Evolutionary conservation across 2,888 invertebrate species (phyloP).

Genomic region (Apamea crenata): DNA sequence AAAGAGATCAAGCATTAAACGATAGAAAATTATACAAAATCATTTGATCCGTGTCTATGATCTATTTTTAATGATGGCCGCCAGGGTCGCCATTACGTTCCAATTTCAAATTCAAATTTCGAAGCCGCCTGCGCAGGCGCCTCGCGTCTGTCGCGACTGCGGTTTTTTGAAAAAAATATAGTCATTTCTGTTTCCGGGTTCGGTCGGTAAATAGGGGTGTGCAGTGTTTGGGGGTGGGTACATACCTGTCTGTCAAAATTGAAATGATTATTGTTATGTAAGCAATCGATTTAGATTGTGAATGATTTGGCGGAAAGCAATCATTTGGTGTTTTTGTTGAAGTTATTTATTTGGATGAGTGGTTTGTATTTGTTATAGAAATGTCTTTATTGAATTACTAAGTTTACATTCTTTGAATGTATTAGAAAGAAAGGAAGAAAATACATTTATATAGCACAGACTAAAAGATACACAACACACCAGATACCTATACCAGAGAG

Average conservation of each 20-base stretch:
- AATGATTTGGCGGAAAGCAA: slow-evolving; percentile 54
- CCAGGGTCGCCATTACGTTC: slow-evolving; percentile 80
- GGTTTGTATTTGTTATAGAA: slow-evolving; percentile 25
- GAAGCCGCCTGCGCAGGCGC: slow-evolving; percentile 77
- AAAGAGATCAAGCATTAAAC: slow-evolving; percentile 78
- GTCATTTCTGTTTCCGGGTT: slow-evolving; percentile 75
- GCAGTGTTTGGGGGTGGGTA: slow-evolving; percentile 64
- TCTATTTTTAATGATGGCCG: slow-evolving; percentile 88
- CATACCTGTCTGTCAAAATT: slow-evolving; percentile 66
- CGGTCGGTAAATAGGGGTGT: slow-evolving; percentile 69
- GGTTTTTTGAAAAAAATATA: slow-evolving; percentile 76
- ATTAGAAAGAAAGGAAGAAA: too few species aligned
- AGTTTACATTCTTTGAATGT: background rate
- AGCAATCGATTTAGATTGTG: slow-evolving; percentile 68
- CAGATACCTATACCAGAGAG: too few species aligned
- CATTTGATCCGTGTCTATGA: slow-evolving; percentile 80
- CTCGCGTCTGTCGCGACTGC: slow-evolving; percentile 80
- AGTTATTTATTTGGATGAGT: slow-evolving; percentile 13
- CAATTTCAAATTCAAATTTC: slow-evolving; percentile 85
- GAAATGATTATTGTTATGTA: slow-evolving; percentile 72
- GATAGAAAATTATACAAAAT: slow-evolving; percentile 76
- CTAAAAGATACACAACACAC: too few species aligned
- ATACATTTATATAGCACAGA: too few species aligned
- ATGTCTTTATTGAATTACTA: slow-evolving; percentile 18
- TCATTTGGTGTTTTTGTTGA: slow-evolving; percentile 40